Evolutionary conservation across 2,797 vertebrate genomes (phyloP), one percentile per base, ranked within the genome.

Genomic region (Phataginus tetradactyla): DNA sequence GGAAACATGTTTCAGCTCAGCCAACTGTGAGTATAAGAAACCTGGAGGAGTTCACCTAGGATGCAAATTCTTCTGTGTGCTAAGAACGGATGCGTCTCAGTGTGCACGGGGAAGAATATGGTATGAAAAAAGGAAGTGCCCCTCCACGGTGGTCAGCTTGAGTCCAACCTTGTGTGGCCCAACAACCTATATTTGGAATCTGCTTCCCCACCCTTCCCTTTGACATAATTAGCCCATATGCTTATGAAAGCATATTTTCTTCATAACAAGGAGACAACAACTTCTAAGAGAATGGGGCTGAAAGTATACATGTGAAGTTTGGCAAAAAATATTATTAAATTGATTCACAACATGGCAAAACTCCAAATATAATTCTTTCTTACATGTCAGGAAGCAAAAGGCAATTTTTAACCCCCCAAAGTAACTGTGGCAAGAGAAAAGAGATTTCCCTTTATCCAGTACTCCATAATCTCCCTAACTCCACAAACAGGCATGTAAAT

Each of bases 361-460:
- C 86, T 90, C n/a, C 91, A 80, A 71, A 92, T 25, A 29, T 15
- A 68, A 45, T 66, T 78, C 34, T 45, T 88, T 59, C 49, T 77
- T 95, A 78, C 29, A 10, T 25, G 13, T 63, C 45, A 61, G 75
- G 55, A 92, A 78, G 37, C 27, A 78, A 21, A 34, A 66, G 49
- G 72, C 80, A 57, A 27, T 63, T 51, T 68, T 42, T 74, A 91
- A 92, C 55, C 61, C 77, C 45, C 45, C 45, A 45, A 90, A 64
- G 45, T n/a, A 90, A 90, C 5, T 34, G n/a, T 37, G 88, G n/a
- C 57, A 87, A 86, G 64, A 87, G 34, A 87, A 72, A 90, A 85
- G 86, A 86, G 27, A 75, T 53, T 86, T 69, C 68, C 23, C 61
- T 93, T 69, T 37, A 45, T 45, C 74, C 29, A 63, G 12, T 1